Evolutionary conservation across 2,888 invertebrate genomes (phyloP).

Genomic region (Incurvaria masculella): DNA sequence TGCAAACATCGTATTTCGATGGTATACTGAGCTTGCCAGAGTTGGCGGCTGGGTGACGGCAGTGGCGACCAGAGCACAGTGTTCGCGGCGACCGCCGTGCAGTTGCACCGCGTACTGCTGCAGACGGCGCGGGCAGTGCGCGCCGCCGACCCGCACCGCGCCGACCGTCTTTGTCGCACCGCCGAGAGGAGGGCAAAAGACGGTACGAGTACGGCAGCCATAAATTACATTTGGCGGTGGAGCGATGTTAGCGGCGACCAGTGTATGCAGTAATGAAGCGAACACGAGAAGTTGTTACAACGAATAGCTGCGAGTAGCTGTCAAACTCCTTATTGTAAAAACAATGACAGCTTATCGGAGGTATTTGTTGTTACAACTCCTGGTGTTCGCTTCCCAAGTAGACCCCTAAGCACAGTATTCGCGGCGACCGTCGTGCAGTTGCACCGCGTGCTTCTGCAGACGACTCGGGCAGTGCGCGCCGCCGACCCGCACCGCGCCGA

Average conservation of each 20-base stretch:
- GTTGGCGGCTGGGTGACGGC: background rate
- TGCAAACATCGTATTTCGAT: background rate
- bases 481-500: conserved; percentile 40
- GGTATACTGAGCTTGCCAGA: background rate
- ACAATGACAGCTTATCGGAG: too few relatives aligned
- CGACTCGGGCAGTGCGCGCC: conserved; percentile 32
- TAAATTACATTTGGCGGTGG: too few relatives aligned
- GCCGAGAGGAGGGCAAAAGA: conserved; percentile 54
- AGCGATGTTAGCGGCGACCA: too few relatives aligned
- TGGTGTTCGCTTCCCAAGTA: too few relatives aligned
- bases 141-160: conserved; percentile 33
- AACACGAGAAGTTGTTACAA: too few relatives aligned
- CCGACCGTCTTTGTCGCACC: conserved; percentile 42
- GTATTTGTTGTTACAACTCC: too few relatives aligned
- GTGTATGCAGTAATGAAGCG: too few relatives aligned
- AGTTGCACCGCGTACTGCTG: conserved; percentile 39
- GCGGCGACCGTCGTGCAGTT: conserved; percentile 40
- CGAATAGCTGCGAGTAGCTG: background rate
- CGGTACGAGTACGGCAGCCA: conserved; percentile 24
- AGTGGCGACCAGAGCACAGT: conserved; percentile 25
- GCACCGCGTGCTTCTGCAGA: conserved; percentile 35
- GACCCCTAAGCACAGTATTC: conserved; percentile 32
- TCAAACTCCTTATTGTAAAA: too few relatives aligned
- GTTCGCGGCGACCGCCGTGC: conserved; percentile 40
- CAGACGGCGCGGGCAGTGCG: conserved; percentile 33